Evolutionary conservation across 2,113 vertebrate species (phyloP).

Genomic region (Corythornis vintsioides): DNA sequence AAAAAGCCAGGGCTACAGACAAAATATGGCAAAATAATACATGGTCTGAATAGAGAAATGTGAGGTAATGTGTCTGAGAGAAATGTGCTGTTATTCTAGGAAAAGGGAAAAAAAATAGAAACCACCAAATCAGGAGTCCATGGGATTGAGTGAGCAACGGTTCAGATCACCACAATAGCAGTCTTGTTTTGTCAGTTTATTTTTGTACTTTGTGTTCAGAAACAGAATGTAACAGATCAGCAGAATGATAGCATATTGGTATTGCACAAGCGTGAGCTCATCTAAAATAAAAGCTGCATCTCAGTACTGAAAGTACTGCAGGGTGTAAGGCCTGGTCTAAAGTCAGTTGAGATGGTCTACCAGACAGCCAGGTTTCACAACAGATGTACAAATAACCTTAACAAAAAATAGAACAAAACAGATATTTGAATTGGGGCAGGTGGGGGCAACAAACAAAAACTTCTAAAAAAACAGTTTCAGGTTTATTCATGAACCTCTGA

Average conservation of each 20-base stretch:
- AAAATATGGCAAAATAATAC: not conserved
- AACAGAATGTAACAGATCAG: not conserved
- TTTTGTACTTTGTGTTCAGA: not conserved
- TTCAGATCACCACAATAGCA: not conserved
- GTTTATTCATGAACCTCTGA: not conserved
- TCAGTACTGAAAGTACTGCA: not conserved
- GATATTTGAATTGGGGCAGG: not conserved
- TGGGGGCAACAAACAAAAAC: not conserved
- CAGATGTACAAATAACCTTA: not conserved
- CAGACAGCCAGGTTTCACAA: not conserved
- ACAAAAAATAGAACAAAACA: too few species aligned
- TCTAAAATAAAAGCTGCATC: not conserved
- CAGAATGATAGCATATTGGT: not conserved
- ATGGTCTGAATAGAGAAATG: not conserved
- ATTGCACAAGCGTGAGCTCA: not conserved
- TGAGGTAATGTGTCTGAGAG: not conserved
- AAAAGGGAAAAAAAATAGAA: not conserved
- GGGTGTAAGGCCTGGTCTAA: not conserved
- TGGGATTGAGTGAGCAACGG: not conserved
- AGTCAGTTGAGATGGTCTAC: not conserved
- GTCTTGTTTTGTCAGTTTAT: not conserved
- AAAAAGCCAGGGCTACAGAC: not conserved
- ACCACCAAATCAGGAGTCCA: not conserved
- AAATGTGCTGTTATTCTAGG: not conserved
- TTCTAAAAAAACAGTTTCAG: accelerated